Evolutionary conservation across 2,888 invertebrate genomes (phyloP).

Genomic region (Bhutanitis thaidina): DNA sequence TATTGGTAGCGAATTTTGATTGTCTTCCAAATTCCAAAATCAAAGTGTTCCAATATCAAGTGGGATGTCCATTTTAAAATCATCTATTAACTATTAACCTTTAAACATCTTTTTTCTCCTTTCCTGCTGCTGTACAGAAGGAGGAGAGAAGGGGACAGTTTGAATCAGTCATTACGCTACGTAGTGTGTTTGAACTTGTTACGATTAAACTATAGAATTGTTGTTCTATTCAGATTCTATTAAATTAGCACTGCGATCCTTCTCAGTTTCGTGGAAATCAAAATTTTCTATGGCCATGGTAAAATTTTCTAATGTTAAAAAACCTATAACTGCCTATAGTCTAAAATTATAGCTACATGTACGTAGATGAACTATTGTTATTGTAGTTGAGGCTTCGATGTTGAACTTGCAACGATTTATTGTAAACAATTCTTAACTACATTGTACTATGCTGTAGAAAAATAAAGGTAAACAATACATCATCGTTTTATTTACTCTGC

Average conservation of each 20-base stretch:
- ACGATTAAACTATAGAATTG: conserved; percentile 50
- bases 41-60: conserved; percentile 23
- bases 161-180: conserved; percentile 59
- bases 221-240: conserved; percentile 69
- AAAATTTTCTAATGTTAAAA: conserved; percentile 39
- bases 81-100: conserved; percentile 37
- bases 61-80: conserved; percentile 32
- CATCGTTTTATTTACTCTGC: conserved; percentile 61
- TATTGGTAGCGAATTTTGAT: background rate
- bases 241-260: conserved; percentile 44
- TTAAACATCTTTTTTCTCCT: conserved; percentile 57
- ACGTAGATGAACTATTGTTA: conserved; percentile 50
- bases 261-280: conserved; percentile 34
- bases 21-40: background rate
- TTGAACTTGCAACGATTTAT: conserved; percentile 52
- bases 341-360: conserved; percentile 41
- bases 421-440: conserved; percentile 61
- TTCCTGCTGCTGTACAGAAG: conserved; percentile 71
- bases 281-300: conserved; percentile 69
- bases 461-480: conserved; percentile 59
- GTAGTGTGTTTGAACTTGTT: conserved; percentile 49
- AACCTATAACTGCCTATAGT: conserved; percentile 62
- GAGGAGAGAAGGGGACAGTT: conserved; percentile 73
- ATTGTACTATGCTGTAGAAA: conserved; percentile 65
- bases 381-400: conserved; percentile 64